Percentiles rank a stretch among this genome's conserved stretches.
phyloP scores from a whole-genome alignment of 2,113 vertebrate genomes.

The Pseudopipra pipra region DNA sequence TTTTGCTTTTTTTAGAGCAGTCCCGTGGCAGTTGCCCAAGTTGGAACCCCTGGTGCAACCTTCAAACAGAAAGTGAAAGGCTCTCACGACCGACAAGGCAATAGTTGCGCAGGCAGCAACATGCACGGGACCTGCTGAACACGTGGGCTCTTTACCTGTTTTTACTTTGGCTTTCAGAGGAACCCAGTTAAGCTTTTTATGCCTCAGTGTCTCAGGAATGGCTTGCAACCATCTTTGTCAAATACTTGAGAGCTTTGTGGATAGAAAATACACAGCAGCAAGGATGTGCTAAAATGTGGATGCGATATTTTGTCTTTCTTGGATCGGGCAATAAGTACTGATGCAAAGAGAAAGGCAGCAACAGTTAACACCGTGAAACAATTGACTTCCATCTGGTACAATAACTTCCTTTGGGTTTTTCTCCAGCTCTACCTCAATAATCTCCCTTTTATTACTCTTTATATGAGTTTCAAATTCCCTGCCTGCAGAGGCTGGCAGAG shows the following conservation, averaged over 20 bases:
- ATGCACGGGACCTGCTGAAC: fast-evolving
- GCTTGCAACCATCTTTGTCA: not conserved
- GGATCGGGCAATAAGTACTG: not conserved
- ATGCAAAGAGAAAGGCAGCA: not conserved
- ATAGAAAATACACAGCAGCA: not conserved
- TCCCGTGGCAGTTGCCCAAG: not conserved
- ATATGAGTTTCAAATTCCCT: slow-evolving; percentile 47
- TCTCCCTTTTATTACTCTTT: slow-evolving; percentile 45
- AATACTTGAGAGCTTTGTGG: not conserved
- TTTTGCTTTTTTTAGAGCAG: slow-evolving; percentile 24
- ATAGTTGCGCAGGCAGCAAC: not conserved
- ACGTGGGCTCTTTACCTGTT: not conserved
- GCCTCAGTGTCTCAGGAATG: not conserved
- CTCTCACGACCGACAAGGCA: not conserved
- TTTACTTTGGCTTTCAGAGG: not conserved
- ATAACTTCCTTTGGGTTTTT: slow-evolving; percentile 35
- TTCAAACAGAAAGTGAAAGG: slow-evolving; percentile 59
- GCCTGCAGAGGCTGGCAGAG: not conserved
- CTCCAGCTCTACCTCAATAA: slow-evolving; percentile 44
- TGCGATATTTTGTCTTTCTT: not conserved
- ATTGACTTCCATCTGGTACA: slow-evolving; percentile 30
- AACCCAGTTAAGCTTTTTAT: not conserved
- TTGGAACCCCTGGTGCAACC: not conserved
- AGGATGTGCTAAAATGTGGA: not conserved
- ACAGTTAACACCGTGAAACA: not conserved